These are phyloP conservation scores for Drosophila kanekoi DNA, from an alignment of 2,888 invertebrate species.

Conservation along the genomic window DNA sequence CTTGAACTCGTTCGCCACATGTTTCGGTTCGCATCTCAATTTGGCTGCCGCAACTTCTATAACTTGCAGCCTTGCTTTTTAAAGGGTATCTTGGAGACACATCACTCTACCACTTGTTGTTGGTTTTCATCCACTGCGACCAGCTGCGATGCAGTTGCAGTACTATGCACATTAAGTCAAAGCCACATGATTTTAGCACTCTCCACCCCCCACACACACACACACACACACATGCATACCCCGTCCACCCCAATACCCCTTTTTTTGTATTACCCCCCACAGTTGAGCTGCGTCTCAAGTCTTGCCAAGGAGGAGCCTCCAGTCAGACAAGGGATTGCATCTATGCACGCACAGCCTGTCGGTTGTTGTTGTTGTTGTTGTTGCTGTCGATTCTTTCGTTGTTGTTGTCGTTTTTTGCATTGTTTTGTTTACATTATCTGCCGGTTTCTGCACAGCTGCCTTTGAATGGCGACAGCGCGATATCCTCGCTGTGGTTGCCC, in stretches of 20 bases:
- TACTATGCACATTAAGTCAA: conserved; percentile 45
- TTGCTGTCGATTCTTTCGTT: not conserved
- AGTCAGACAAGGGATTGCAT: conserved; percentile 28
- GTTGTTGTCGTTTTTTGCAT: conserved; percentile 29
- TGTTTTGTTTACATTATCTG: conserved; percentile 63
- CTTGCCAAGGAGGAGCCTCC: conserved; percentile 17
- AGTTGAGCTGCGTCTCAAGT: conserved; percentile 26
- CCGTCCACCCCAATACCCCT: not conserved
- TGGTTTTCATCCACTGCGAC: not conserved
- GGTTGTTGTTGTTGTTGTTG: conserved; percentile 11
- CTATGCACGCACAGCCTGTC: conserved; percentile 8
- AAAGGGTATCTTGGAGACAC: conserved; percentile 5
- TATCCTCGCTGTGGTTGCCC: conserved; percentile 19
- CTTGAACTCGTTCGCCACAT: too few relatives aligned
- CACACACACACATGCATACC: not conserved
- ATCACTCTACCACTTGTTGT: not conserved
- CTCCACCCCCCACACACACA: not conserved
- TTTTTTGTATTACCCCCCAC: not conserved
- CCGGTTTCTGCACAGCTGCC: conserved; percentile 60
- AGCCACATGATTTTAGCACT: conserved; percentile 39
- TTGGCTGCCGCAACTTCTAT: too few relatives aligned
- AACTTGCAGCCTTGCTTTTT: not conserved
- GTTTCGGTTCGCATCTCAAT: too few relatives aligned
- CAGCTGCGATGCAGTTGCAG: conserved; percentile 19
- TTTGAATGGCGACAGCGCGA: conserved; percentile 40